phyloP scores from a whole-genome alignment of 2,113 vertebrate genomes.

The Aplodontia rufa region DNA sequence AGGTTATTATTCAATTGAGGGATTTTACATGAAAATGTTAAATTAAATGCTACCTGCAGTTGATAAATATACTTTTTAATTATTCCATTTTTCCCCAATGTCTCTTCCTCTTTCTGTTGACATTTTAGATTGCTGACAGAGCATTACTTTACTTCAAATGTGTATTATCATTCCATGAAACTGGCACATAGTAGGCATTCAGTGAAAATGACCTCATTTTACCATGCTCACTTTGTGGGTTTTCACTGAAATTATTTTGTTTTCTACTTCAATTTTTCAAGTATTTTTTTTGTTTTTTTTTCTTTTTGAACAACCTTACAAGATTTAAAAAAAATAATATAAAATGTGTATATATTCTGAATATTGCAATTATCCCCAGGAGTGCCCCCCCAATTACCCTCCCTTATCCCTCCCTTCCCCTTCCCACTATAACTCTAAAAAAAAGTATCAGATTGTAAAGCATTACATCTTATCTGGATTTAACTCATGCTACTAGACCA shows the following conservation, averaged over 20 bases:
- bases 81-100: slow-evolving; percentile 49
- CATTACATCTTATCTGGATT: too few species aligned
- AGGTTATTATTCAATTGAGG: slow-evolving; percentile 74
- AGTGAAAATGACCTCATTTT: slow-evolving; percentile 19
- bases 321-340: too few species aligned
- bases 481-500: too few species aligned
- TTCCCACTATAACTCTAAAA: too few species aligned
- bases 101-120: slow-evolving; percentile 33
- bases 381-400: too few species aligned
- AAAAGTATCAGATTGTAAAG: too few species aligned
- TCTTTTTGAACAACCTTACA: too few species aligned
- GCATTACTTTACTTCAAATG: neutral
- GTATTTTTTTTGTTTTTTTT: too few species aligned
- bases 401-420: too few species aligned
- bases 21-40: slow-evolving; percentile 75
- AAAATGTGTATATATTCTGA: too few species aligned
- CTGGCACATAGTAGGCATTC: neutral
- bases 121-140: slow-evolving; percentile 25
- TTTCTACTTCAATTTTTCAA: slow-evolving; percentile 25
- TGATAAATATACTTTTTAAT: slow-evolving; percentile 73
- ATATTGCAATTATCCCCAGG: too few species aligned
- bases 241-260: slow-evolving; percentile 45
- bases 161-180: neutral
- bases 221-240: neutral
- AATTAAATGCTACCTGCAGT: slow-evolving; percentile 66